Evolutionary conservation across 2,888 invertebrate genomes (phyloP), one percentile per base, ranked within the genome.

Genomic region (Dyspetes luteomarginatus): DNA sequence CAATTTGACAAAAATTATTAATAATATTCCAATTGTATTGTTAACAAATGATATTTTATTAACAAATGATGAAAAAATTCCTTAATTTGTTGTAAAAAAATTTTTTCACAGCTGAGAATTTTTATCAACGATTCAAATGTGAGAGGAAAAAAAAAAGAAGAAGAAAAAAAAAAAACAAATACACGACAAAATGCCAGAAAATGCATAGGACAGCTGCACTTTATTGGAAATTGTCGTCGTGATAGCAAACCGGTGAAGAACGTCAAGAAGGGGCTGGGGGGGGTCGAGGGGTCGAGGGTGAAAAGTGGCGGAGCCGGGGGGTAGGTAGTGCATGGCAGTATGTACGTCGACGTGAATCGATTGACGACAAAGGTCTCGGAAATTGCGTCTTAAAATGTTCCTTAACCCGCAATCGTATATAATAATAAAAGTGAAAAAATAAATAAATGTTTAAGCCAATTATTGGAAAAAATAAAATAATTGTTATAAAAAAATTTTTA

Each of bases 361-460:
- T 90, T 87, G 84, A 69, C 85, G 82, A 88, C 85, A 87, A 86
- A 86, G 85, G 83, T 82, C 86, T 84, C 81, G 85, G 86, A 87
- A 89, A 89, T 89, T 87, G 85, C 88, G 88, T 88, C 87, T 89
- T 87, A 86, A 87, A 86, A 85, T 82, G 67, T 80, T 83, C 82
- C 85, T 85, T 84, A 69, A 55, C 26, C 41, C 19, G n/a, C 48
- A n/a, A 24, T n/a, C 26, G 26, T n/a, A 67, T 41, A 26, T 17
- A 45, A 76, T 36, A 76, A 50, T 19, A n/a, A 9, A n/a, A 41
- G 22, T 5, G 17, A n/a, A 45, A 62, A 43, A 50, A 28, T 30
- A 56, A 64, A 64, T 19, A 7, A n/a, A 45, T 69, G 22, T 28
- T 36, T 50, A 26, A 41, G 43, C 26, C 62, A 45, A 12, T 56